Conservation (phyloP, 2,888 invertebrate species). For the Agriotes lineatus region DNA sequence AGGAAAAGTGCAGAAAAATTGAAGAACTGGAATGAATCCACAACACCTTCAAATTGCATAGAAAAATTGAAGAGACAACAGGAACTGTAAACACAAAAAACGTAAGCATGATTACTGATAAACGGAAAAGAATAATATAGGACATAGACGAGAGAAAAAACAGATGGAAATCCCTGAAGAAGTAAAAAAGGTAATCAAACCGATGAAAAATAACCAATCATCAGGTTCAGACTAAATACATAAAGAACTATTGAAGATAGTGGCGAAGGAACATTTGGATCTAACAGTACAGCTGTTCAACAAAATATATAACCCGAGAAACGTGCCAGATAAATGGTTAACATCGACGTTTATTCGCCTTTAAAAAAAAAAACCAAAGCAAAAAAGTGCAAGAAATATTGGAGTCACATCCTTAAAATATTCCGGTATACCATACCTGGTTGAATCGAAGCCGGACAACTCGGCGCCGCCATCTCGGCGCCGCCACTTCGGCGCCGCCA, state of each 20-base stretch:
- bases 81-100: not conserved
- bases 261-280: not conserved
- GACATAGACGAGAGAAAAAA: not conserved
- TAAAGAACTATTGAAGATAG: not conserved
- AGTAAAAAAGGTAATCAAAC: not conserved
- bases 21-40: not conserved
- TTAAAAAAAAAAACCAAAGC: not conserved
- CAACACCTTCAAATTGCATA: not conserved
- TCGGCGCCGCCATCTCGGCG: no score
- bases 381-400: no score
- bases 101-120: not conserved
- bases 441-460: no score
- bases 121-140: not conserved
- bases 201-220: not conserved
- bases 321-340: not conserved
- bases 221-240: not conserved
- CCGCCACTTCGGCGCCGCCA: no score
- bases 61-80: not conserved
- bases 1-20: no score
- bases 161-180: not conserved
- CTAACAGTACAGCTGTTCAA: not conserved
- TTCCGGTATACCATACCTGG: no score
- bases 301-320: not conserved
- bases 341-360: not conserved
- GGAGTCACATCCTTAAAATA: no score